These are phyloP conservation scores for Tichodroma muraria DNA, from an alignment of 2,113 vertebrate species.

Conservation along the genomic window DNA sequence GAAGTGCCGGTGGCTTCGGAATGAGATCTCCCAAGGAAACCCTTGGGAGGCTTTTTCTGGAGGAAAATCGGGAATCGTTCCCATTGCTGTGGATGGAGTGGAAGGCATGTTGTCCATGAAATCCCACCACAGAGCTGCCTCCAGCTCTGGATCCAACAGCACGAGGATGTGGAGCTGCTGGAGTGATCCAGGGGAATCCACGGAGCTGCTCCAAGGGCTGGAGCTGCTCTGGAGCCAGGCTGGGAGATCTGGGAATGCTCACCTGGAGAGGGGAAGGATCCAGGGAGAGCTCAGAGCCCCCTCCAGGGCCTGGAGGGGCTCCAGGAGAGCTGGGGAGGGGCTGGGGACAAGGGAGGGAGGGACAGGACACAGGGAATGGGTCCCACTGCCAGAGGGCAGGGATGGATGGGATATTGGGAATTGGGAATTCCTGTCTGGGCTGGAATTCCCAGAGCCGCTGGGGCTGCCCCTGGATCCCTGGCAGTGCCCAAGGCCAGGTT, in stretches of 20 bases:
- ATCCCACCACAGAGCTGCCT: background rate
- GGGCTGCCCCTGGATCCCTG: background rate
- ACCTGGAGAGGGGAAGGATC: background rate
- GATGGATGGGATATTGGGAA: background rate
- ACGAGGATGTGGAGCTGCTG: background rate
- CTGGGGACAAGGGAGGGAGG: background rate
- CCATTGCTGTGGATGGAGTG: fast-evolving
- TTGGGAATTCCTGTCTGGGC: no score
- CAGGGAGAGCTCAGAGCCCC: background rate
- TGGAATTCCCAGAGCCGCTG: background rate
- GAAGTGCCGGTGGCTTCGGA: background rate
- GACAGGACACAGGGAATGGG: background rate
- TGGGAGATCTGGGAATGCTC: background rate
- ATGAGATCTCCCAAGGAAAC: background rate
- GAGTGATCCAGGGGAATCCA: background rate
- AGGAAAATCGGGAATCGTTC: fast-evolving
- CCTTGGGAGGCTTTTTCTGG: background rate
- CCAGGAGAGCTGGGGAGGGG: background rate
- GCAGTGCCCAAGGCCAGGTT: background rate
- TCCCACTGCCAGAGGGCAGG: background rate
- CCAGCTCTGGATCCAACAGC: fast-evolving
- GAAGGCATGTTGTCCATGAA: background rate
- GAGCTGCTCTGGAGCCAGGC: background rate
- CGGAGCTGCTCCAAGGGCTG: background rate
- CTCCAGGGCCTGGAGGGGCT: background rate